Evolutionary conservation across 2,888 invertebrate genomes (phyloP).

Genomic region (Caenorhabditis virilis): DNA sequence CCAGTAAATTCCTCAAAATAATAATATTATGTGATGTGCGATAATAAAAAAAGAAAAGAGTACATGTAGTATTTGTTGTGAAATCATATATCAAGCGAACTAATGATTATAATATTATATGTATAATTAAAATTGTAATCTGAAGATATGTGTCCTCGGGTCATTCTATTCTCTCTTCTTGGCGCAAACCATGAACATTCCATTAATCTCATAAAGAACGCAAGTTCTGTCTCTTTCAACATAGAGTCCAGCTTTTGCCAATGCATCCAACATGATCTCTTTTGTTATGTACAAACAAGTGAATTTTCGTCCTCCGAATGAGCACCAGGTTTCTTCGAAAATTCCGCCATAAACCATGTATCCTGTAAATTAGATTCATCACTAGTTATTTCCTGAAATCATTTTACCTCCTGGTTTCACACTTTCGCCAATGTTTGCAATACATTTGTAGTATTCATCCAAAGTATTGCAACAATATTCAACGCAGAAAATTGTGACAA

Average conservation of each 20-base stretch:
- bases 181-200: conserved; percentile 63
- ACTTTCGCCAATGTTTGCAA: conserved; percentile 47
- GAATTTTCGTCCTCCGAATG: conserved; percentile 64
- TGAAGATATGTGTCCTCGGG: no score
- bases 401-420: conserved; percentile 52
- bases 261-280: conserved; percentile 54
- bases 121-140: no score
- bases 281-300: conserved; percentile 64
- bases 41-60: no score
- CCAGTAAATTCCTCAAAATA: conserved; percentile 2
- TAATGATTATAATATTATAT: no score
- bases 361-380: conserved; percentile 8
- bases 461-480: conserved; percentile 64
- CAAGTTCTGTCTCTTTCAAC: conserved; percentile 47
- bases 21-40: conserved; percentile 1
- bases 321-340: conserved; percentile 67
- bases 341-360: conserved; percentile 64
- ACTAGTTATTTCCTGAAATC: neutral
- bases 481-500: conserved; percentile 65
- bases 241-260: conserved; percentile 55
- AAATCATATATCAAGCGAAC: no score
- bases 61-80: no score
- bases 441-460: conserved; percentile 55
- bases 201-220: conserved; percentile 59
- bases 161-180: conserved; percentile 13